Evolutionary conservation across 2,797 vertebrate genomes (phyloP).

Genomic region (Darevskia nairensis): DNA sequence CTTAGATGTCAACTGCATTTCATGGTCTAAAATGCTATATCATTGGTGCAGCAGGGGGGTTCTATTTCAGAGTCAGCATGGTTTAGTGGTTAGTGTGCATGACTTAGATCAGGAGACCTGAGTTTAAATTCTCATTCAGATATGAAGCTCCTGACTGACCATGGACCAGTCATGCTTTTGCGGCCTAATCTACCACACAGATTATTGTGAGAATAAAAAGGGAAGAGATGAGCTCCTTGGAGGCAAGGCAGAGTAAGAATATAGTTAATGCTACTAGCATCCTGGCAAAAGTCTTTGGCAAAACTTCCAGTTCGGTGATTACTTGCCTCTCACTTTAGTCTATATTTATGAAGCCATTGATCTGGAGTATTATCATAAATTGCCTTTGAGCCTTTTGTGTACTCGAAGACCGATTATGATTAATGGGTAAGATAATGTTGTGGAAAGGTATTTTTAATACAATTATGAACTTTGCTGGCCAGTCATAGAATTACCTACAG

Average conservation of each 20-base stretch:
- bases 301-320: not conserved
- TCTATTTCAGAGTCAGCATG: not conserved
- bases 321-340: not conserved
- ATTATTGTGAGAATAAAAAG: not conserved
- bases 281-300: not conserved
- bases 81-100: too few species aligned
- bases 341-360: not conserved
- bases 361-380: not conserved
- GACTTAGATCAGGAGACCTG: not conserved
- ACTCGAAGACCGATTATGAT: not conserved
- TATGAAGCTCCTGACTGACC: not conserved
- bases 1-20: not conserved
- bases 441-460: not conserved
- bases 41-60: not conserved
- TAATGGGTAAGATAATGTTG: not conserved
- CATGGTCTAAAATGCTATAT: too few species aligned
- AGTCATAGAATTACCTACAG: not conserved
- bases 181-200: not conserved
- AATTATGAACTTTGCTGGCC: not conserved
- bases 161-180: not conserved
- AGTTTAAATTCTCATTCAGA: not conserved
- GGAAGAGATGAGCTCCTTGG: not conserved
- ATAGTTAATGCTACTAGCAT: not conserved
- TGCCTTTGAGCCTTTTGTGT: not conserved
- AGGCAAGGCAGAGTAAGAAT: not conserved